Percentiles rank a stretch among this genome's conserved stretches.
These are phyloP conservation scores for Crossocerus cetratus DNA, from an alignment of 2,888 invertebrate genomes.

Conservation along the genomic window DNA sequence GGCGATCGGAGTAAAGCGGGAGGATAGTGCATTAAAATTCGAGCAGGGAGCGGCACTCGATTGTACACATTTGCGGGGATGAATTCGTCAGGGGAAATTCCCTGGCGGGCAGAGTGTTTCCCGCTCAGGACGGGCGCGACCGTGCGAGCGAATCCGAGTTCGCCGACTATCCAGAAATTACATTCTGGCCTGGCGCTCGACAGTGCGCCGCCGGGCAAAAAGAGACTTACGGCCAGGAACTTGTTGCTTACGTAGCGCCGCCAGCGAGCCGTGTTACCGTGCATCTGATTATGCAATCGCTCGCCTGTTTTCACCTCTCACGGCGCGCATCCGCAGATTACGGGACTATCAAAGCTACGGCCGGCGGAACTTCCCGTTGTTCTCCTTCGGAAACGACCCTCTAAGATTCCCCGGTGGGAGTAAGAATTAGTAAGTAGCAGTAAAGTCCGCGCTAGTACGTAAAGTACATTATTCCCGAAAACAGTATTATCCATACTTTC, in stretches of 20 bases:
- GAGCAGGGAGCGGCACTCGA: neutral
- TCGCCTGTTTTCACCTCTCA: no score
- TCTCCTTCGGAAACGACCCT: no score
- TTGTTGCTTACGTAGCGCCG: neutral
- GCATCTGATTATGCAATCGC: neutral
- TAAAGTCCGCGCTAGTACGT: no score
- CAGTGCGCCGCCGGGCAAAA: constrained; percentile 3
- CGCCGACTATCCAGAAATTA: neutral
- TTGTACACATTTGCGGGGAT: neutral
- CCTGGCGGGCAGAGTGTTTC: neutral
- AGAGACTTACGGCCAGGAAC: neutral
- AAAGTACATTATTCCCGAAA: no score
- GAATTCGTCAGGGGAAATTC: neutral
- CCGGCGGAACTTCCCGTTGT: no score
- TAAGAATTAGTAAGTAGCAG: no score
- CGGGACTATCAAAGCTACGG: no score
- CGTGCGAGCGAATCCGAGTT: neutral
- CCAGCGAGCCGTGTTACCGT: neutral
- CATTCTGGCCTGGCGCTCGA: constrained; percentile 9
- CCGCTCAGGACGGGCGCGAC: neutral
- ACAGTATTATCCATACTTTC: no score
- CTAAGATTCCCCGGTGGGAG: no score
- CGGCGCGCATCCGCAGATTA: no score
- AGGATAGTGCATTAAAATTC: neutral
- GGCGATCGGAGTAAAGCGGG: neutral